Evolutionary conservation across 2,797 vertebrate species (phyloP).

Genomic region (Pangasius sanitwongsei): DNA sequence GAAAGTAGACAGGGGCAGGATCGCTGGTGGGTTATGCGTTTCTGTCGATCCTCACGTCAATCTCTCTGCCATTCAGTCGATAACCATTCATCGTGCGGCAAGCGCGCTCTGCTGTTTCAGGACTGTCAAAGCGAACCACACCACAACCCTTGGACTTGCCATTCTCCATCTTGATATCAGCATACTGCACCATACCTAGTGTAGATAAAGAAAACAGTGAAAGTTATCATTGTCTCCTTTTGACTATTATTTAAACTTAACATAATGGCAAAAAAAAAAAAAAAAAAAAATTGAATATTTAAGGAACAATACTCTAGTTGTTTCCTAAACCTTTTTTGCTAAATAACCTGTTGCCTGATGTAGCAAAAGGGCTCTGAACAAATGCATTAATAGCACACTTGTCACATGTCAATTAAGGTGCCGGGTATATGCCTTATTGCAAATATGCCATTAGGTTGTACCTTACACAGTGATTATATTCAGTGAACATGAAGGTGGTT

Average conservation of each 20-base stretch:
- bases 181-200: slow-evolving; percentile 92
- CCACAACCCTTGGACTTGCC: slow-evolving; percentile 98
- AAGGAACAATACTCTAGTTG: not conserved
- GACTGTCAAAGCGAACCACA: slow-evolving; percentile 93
- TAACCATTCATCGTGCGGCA: slow-evolving; percentile 96
- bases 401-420: not conserved
- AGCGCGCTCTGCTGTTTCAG: slow-evolving; percentile 91
- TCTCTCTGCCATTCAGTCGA: slow-evolving; percentile 92
- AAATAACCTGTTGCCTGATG: not conserved
- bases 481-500: not conserved
- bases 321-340: not conserved
- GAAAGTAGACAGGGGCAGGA: slow-evolving; percentile 33
- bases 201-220: too few species aligned
- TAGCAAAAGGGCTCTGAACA: not conserved
- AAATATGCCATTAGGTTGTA: not conserved
- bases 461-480: not conserved
- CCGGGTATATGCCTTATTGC: not conserved
- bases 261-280: not conserved
- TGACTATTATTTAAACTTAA: not conserved
- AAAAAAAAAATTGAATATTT: not conserved
- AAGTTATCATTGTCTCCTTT: not conserved
- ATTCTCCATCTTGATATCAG: slow-evolving; percentile 98
- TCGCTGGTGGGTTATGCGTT: slow-evolving; percentile 80
- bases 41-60: slow-evolving; percentile 94
- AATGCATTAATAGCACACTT: not conserved